Percentiles rank a stretch among this genome's conserved stretches.
Conservation (phyloP, 1,140 invertebrate genomes). For the Eufriesea mexicana region DNA sequence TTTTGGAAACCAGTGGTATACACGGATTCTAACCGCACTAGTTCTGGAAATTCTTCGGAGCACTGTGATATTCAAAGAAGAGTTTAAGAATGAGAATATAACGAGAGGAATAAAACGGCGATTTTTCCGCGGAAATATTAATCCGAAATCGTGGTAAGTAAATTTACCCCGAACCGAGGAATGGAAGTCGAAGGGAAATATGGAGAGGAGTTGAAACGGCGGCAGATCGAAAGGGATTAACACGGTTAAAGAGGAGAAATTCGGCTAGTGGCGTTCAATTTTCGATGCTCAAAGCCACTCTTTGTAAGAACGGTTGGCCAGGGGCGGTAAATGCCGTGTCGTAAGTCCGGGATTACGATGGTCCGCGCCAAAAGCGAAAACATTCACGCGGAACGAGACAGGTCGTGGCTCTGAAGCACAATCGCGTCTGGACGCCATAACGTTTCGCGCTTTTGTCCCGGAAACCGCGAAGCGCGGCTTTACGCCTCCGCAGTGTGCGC, state of each 20-base stretch:
- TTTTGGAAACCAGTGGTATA: too few relatives aligned
- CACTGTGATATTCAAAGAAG: too few relatives aligned
- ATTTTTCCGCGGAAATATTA: too few relatives aligned
- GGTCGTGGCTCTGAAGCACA: conserved; percentile 47
- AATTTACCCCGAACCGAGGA: not conserved
- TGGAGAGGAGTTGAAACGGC: not conserved
- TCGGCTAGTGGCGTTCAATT: not conserved
- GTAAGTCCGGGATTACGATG: conserved; percentile 14
- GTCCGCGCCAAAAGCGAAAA: conserved; percentile 45
- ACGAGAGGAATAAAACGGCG: too few relatives aligned
- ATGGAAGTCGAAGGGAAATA: not conserved
- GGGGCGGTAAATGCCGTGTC: not conserved
- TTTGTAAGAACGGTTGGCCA: not conserved
- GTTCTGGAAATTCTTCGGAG: too few relatives aligned
- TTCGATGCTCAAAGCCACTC: not conserved
- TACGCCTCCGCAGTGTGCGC: not conserved
- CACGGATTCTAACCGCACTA: too few relatives aligned
- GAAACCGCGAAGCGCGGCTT: conserved; percentile 35
- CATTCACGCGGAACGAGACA: conserved; percentile 51
- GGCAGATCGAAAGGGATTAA: not conserved
- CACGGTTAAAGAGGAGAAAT: not conserved
- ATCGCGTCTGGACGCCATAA: conserved; percentile 54
- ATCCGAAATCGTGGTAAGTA: too few relatives aligned
- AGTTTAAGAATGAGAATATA: too few relatives aligned
- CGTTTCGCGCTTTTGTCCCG: conserved; percentile 44